phyloP scores from a whole-genome alignment of 2,113 vertebrate genomes.

The Bostrychus sinensis region DNA sequence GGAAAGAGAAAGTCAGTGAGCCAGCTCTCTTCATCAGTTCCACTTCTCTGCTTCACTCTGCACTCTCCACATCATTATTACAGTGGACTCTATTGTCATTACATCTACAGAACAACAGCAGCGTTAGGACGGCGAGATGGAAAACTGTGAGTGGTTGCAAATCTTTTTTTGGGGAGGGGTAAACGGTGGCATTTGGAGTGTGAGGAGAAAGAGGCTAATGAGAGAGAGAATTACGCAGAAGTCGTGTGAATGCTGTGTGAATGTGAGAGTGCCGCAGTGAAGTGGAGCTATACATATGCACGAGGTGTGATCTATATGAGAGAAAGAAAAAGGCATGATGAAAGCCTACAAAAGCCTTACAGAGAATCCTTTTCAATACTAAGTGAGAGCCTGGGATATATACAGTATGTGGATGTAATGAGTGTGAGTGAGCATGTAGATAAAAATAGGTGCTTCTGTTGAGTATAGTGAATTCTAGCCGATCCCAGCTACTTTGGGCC shows the following conservation, averaged over 20 bases:
- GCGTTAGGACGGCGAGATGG: conserved; percentile 28
- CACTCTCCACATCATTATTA: conserved; percentile 65
- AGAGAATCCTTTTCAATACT: conserved; percentile 36
- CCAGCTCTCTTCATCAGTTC: conserved; percentile 75
- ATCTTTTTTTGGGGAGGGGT: conserved; percentile 18
- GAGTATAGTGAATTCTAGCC: too few relatives aligned
- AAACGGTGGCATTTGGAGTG: conserved; percentile 12
- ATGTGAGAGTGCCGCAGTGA: conserved; percentile 11
- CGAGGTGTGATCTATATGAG: conserved; percentile 42
- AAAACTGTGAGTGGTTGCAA: conserved; percentile 37
- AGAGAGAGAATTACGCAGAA: conserved; percentile 10
- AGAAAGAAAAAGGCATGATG: conserved; percentile 23
- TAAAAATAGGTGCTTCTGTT: conserved; percentile 3
- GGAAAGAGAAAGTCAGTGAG: conserved; percentile 53
- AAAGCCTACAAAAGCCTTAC: conserved; percentile 34
- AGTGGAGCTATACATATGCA: conserved; percentile 42
- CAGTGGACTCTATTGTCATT: conserved; percentile 52
- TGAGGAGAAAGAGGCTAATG: conserved; percentile 21
- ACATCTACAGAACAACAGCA: conserved; percentile 62
- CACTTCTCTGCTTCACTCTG: conserved; percentile 56
- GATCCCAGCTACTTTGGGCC: too few relatives aligned
- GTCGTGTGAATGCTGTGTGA: neutral
- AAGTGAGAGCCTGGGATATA: conserved; percentile 20
- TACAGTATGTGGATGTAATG: conserved; percentile 34
- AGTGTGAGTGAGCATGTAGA: conserved; percentile 14